Conservation (phyloP, 2,797 vertebrate species). For the Sandelia bainsii region DNA sequence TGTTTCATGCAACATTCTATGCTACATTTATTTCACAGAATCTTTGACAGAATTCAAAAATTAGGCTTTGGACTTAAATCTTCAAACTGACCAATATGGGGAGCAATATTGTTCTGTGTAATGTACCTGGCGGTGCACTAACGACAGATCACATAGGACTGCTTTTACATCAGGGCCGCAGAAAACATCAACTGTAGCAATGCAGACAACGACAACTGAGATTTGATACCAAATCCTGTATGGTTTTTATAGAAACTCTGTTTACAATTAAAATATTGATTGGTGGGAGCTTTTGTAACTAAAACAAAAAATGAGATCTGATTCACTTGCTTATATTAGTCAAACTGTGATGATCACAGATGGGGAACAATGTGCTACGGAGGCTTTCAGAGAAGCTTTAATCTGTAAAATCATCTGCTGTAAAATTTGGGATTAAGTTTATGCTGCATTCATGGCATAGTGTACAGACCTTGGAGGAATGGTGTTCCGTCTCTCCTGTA, state of each 20-base stretch:
- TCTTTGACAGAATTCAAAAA: conserved; percentile 42
- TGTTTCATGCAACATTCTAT: conserved; percentile 56
- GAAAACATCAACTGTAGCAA: conserved; percentile 63
- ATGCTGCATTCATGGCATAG: conserved; percentile 34
- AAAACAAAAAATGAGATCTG: conserved; percentile 20
- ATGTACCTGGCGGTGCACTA: conserved; percentile 52
- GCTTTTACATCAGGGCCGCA: conserved; percentile 55
- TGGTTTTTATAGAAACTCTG: conserved; percentile 61
- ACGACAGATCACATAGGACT: conserved; percentile 40
- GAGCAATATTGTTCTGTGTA: conserved; percentile 76
- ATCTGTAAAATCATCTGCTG: conserved; percentile 28
- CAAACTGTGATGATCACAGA: conserved; percentile 35
- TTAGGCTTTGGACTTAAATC: conserved; percentile 52
- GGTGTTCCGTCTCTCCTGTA: too few species aligned
- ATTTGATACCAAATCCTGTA: conserved; percentile 65
- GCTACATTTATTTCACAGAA: conserved; percentile 53
- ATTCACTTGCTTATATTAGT: conserved; percentile 35
- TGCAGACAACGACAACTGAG: conserved; percentile 50
- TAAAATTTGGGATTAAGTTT: conserved; percentile 4
- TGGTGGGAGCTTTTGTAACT: conserved; percentile 45
- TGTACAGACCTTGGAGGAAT: not conserved
- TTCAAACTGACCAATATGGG: conserved; percentile 47
- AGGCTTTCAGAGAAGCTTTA: conserved; percentile 16
- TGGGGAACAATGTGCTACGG: conserved; percentile 24
- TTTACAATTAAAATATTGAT: conserved; percentile 65